Base-by-base conservation (phyloP, 2,888 invertebrate genomes). In the Aphidius colemani region DNA sequence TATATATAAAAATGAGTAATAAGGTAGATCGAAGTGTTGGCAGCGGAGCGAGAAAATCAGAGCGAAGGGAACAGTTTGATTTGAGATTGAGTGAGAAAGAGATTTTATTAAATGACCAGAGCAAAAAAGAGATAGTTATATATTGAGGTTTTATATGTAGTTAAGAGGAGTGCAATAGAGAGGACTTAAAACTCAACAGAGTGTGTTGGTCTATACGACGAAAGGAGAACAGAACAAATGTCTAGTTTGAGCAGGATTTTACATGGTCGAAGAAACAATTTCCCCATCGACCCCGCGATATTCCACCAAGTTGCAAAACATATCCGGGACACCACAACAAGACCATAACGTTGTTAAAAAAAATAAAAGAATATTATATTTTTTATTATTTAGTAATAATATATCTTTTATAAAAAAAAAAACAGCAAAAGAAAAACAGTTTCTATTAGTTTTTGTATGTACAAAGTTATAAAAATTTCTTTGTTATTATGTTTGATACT, bases 101-200 rank as follows among this genome's bases (percentile, higher is more conserved):
- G 8, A 51, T 18, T 10, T n/a, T n/a, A 51, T 51, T 6, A 51
- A 51, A n/a, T 39, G 39, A 51, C 10, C 18, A n/a, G 39, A 11
- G 39, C 11, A 53, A 61, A 53, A 46, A 50, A 67, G 75, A 77
- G 59, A 78, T 71, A 67, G 79, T 13, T 13, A 13, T 13, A 78
- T 46, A 71, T 68, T 53, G 76, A 77, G 50, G 72, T 69, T 57
- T 74, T n/a, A n/a, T n/a, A n/a, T n/a, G 74, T 68, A 62, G 73
- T 60, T 75, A 71, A 70, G 77, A 78, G 77, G 77, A 78, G 69
- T 76, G 74, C 64, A 75, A 74, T 68, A 74, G 72, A 64, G 70
- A 75, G 50, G 69, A 74, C n/a, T 64, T 63, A 40, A 59, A 62
- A 63, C 65, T 64, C 41, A 66, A 66, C 58, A 30, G 30, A 30